phyloP scores from a whole-genome alignment of 2,888 invertebrate species.

The Cactoblastis cactorum region DNA sequence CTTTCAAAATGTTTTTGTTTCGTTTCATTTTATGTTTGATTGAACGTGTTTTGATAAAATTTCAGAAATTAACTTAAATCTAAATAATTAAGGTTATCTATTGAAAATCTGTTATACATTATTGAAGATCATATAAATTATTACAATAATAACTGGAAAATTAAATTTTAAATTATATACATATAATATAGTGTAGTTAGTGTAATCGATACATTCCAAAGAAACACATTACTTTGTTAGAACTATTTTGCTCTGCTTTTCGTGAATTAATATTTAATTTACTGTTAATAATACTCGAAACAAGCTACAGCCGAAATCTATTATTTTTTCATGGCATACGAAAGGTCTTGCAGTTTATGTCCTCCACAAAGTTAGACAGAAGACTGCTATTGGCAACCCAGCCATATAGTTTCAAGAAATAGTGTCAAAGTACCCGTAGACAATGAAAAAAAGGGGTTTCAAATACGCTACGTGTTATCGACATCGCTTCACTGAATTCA shows the following conservation, averaged over 20 bases:
- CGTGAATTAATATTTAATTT: neutral
- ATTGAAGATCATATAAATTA: too few species aligned
- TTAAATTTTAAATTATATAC: too few species aligned
- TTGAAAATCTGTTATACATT: too few species aligned
- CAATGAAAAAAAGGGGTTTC: constrained; percentile 32
- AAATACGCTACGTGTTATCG: constrained; percentile 33
- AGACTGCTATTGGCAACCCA: constrained; percentile 11
- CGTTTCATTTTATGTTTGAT: neutral
- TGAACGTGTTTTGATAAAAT: too few species aligned
- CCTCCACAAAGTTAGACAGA: neutral
- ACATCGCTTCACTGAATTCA: constrained; percentile 27
- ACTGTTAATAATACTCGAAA: neutral
- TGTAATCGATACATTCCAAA: too few species aligned
- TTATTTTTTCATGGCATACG: constrained; percentile 5
- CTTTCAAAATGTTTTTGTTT: neutral
- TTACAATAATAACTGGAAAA: too few species aligned
- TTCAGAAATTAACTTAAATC: too few species aligned
- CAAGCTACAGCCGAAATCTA: neutral
- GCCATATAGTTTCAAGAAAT: constrained; percentile 17
- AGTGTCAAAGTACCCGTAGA: constrained; percentile 25
- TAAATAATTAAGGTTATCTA: too few species aligned
- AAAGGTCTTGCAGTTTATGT: constrained; percentile 1
- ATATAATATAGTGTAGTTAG: too few species aligned
- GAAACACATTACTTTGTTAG: too few species aligned
- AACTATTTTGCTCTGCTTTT: neutral